Evolutionary conservation across 1,140 invertebrate genomes (phyloP).

Genomic region (Oscheius sp.): DNA sequence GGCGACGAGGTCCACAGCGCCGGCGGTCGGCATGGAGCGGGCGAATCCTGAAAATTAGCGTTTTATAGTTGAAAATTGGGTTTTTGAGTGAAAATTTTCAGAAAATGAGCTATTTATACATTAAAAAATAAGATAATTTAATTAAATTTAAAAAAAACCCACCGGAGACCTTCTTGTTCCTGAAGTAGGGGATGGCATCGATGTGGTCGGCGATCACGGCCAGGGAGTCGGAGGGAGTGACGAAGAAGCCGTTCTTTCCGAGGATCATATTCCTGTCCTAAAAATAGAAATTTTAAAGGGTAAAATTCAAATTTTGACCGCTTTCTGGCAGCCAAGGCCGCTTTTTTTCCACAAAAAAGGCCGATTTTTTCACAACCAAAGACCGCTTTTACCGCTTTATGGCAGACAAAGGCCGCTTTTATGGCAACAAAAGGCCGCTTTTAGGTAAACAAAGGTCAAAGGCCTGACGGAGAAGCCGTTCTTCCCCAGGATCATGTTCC

Average conservation of each 20-base stretch:
- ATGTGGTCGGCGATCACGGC: conserved; percentile 90
- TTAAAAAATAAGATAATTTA: no score
- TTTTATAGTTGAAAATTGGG: background rate
- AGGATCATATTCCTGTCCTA: conserved; percentile 94
- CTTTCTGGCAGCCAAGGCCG: no score
- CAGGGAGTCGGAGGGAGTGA: conserved; percentile 92
- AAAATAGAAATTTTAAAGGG: conserved; percentile 39
- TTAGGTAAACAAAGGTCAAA: conserved; percentile 59
- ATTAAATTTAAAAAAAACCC: no score
- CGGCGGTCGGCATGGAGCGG: conserved; percentile 96
- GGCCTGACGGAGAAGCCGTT: conserved; percentile 97
- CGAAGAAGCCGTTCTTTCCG: conserved; percentile 92
- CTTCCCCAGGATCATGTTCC: conserved; percentile 94
- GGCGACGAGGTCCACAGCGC: conserved; percentile 78
- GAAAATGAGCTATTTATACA: no score
- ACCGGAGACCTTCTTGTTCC: conserved; percentile 66
- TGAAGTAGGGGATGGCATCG: conserved; percentile 89
- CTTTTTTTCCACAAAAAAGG: no score
- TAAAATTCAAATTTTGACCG: no score
- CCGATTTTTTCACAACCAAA: no score
- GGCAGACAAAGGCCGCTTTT: no score
- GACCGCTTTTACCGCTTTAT: no score
- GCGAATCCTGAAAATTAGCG: conserved; percentile 73
- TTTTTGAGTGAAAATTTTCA: no score
- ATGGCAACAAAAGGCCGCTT: background rate